Evolutionary conservation across 2,113 vertebrate genomes (phyloP).

Genomic region (Manacus vitellinus): DNA sequence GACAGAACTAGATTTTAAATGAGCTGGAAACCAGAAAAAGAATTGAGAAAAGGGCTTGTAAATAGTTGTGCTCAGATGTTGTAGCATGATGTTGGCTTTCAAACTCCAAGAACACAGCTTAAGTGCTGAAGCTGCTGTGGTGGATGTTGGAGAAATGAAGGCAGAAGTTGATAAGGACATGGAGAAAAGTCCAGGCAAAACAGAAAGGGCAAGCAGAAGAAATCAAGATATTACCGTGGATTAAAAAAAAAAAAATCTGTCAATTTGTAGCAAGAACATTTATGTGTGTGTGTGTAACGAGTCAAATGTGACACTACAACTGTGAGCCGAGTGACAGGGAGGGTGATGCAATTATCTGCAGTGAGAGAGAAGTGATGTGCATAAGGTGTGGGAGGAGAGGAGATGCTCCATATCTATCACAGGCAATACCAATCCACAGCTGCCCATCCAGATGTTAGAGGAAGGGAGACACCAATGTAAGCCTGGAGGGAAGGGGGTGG

Average conservation of each 20-base stretch:
- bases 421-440: background rate
- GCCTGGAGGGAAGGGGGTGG: background rate
- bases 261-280: conserved; percentile 11
- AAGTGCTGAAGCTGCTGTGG: background rate
- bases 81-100: background rate
- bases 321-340: conserved; percentile 37
- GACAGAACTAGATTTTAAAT: background rate
- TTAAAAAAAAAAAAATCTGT: background rate
- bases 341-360: conserved; percentile 68
- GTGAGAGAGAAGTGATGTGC: conserved; percentile 48
- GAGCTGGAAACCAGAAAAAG: background rate
- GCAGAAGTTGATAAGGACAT: background rate
- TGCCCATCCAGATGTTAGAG: conserved; percentile 4
- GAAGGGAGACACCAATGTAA: background rate
- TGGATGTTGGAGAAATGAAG: background rate
- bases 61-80: background rate
- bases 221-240: background rate
- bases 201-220: background rate
- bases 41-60: background rate
- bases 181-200: background rate
- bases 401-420: background rate
- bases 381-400: conserved; percentile 54
- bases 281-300: conserved; percentile 12
- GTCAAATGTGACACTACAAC: conserved; percentile 57
- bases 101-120: background rate